phyloP scores from a whole-genome alignment of 2,888 invertebrate species.

The Lasioglossum oenotherae region DNA sequence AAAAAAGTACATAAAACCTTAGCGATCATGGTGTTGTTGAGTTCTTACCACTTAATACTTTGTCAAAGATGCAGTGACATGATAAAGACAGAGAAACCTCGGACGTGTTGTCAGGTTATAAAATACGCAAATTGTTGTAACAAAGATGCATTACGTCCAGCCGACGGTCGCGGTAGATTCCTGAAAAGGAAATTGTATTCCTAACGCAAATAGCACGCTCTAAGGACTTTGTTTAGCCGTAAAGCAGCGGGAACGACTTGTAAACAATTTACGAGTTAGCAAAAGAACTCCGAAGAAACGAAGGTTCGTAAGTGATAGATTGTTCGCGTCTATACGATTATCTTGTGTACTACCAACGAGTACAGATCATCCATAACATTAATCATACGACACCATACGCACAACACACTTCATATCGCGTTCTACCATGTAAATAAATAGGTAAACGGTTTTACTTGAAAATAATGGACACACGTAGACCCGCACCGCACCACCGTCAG shows the following conservation, averaged over 20 bases:
- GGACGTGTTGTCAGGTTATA: conserved; percentile 74
- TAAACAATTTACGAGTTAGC: conserved; percentile 67
- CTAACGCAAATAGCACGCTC: conserved; percentile 46
- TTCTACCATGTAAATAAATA: conserved; percentile 69
- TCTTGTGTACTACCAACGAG: conserved; percentile 14
- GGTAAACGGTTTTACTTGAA: conserved; percentile 63
- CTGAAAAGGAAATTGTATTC: conserved; percentile 61
- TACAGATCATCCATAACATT: conserved; percentile 17
- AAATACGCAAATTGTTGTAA: conserved; percentile 63
- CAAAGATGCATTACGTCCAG: conserved; percentile 58
- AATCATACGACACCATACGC: conserved; percentile 26
- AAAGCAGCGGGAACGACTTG: conserved; percentile 50
- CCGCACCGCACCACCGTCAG: conserved; percentile 70
- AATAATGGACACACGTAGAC: conserved; percentile 70
- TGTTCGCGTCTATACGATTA: conserved; percentile 50
- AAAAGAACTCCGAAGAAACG: conserved; percentile 51
- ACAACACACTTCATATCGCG: conserved; percentile 34
- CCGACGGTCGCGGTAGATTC: conserved; percentile 47
- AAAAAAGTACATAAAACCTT: background rate
- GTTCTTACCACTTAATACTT: conserved; percentile 66
- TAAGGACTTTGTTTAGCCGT: conserved; percentile 17
- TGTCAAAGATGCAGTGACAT: conserved; percentile 74
- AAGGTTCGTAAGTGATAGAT: conserved; percentile 60
- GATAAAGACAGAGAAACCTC: conserved; percentile 62
- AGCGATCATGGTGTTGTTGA: background rate